phyloP scores from a whole-genome alignment of 2,888 invertebrate species.

The Nebria salina region DNA sequence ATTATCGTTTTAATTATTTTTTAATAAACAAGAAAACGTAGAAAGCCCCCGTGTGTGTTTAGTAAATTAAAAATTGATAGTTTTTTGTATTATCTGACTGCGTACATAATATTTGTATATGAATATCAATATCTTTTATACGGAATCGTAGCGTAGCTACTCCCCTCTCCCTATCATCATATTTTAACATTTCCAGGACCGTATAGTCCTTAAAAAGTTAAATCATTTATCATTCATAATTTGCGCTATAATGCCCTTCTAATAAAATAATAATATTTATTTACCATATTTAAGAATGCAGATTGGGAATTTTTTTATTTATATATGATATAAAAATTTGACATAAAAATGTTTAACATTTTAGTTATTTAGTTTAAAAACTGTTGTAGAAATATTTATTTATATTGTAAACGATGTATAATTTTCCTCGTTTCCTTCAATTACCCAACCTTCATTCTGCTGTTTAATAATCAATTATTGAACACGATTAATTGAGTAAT shows the following conservation, averaged over 20 bases:
- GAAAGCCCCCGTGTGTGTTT: slow-evolving; percentile 11
- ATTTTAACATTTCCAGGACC: not conserved
- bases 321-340: not conserved
- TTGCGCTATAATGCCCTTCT: not conserved
- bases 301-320: slow-evolving; percentile 22
- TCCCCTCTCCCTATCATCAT: not conserved
- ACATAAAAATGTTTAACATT: not conserved
- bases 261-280: not conserved
- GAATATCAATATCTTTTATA: slow-evolving; percentile 46
- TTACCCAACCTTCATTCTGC: not conserved
- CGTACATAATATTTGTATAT: slow-evolving; percentile 41
- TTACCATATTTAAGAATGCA: slow-evolving; percentile 12
- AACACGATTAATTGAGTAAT: not conserved
- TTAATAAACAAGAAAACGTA: not conserved
- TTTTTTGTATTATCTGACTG: slow-evolving; percentile 45
- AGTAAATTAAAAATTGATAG: slow-evolving; percentile 43
- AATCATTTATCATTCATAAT: not conserved
- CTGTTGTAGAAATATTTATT: not conserved
- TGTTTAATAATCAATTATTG: not conserved
- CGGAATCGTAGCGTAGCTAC: slow-evolving; percentile 43
- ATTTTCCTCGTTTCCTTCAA: not conserved
- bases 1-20: not conserved
- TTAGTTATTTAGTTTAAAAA: not conserved
- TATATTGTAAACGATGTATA: not conserved
- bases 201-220: slow-evolving; percentile 1